Evolutionary conservation across 2,797 vertebrate genomes (phyloP).

Genomic region (Macropus fuliginosus): DNA sequence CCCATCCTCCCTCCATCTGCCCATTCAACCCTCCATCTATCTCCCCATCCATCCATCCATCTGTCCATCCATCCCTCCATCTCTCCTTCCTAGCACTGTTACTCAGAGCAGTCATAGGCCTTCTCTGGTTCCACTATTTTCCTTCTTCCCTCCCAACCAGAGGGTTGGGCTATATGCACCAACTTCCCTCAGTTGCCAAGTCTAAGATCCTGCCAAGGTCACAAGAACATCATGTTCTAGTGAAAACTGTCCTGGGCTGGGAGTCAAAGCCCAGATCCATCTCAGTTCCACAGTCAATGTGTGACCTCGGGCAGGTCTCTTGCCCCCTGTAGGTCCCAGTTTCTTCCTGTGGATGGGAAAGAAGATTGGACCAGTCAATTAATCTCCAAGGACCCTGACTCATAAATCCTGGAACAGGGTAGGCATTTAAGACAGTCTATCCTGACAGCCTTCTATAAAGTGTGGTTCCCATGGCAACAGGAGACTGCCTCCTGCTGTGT

Average conservation of each 20-base stretch:
- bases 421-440: background rate
- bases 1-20: too few relatives aligned
- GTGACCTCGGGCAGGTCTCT: background rate
- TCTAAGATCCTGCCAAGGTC: background rate
- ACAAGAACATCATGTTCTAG: background rate
- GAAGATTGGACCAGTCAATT: background rate
- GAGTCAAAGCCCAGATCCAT: background rate
- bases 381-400: background rate
- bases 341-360: background rate
- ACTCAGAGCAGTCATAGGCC: background rate
- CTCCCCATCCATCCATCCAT: too few relatives aligned
- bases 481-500: background rate
- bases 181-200: background rate
- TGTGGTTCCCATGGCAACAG: background rate
- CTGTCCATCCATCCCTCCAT: background rate
- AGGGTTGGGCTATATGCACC: background rate
- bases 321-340: background rate
- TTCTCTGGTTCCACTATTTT: background rate
- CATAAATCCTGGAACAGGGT: background rate
- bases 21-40: too few relatives aligned
- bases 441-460: background rate
- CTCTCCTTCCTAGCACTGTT: background rate
- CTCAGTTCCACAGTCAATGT: background rate
- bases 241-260: background rate
- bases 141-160: background rate